phyloP scores from a whole-genome alignment of 2,888 invertebrate genomes.

The Tenthredo livida region DNA sequence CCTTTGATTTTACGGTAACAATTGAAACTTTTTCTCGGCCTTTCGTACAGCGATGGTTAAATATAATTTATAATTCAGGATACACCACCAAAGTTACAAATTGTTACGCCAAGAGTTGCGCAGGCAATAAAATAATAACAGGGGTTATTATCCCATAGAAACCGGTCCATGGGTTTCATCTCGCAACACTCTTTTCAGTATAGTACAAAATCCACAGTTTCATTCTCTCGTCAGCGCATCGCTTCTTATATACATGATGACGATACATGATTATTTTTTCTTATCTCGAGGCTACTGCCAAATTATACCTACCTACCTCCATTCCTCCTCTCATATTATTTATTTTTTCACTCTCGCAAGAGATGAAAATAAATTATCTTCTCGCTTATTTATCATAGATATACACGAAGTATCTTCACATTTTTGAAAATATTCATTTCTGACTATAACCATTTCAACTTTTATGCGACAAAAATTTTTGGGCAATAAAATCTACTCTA shows the following conservation, averaged over 20 bases:
- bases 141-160: conserved; percentile 23
- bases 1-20: background rate
- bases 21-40: background rate
- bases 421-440: background rate
- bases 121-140: conserved; percentile 30
- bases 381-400: background rate
- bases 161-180: conserved; percentile 19
- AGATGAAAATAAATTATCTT: background rate
- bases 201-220: background rate
- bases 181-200: conserved; percentile 15
- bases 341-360: background rate
- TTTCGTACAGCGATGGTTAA: background rate
- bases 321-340: conserved; percentile 5
- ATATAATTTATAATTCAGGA: background rate
- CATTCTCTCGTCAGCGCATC: background rate
- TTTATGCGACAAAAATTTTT: background rate
- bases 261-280: conserved; percentile 28
- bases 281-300: conserved; percentile 36
- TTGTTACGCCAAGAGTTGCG: conserved; percentile 23
- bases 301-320: conserved; percentile 36
- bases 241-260: background rate
- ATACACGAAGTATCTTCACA: background rate
- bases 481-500: background rate
- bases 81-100: background rate
- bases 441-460: background rate